These are phyloP conservation scores for Antechinus flavipes DNA, from an alignment of 2,113 vertebrate species.

Conservation along the genomic window DNA sequence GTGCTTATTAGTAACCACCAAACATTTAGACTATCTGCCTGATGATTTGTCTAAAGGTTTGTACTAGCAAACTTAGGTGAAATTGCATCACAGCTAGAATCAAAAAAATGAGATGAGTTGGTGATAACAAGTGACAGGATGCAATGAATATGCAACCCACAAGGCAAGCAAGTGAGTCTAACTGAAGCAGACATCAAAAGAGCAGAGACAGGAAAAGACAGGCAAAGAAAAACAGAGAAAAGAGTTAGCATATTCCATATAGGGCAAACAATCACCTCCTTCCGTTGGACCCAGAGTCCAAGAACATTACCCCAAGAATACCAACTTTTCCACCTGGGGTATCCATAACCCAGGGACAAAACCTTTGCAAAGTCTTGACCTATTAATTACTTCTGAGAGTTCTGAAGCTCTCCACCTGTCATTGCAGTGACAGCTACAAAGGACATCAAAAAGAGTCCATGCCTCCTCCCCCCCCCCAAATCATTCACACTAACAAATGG, in stretches of 20 bases:
- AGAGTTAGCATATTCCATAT: neutral
- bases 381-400: neutral
- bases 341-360: neutral
- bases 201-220: neutral
- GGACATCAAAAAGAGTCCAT: neutral
- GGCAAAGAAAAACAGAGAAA: neutral
- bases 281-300: neutral
- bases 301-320: neutral
- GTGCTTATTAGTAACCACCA: slow-evolving; percentile 16
- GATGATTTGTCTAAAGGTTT: neutral
- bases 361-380: neutral
- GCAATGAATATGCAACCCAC: neutral
- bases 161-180: neutral
- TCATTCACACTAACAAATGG: neutral
- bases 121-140: neutral
- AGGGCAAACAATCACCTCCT: neutral
- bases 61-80: neutral
- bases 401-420: neutral
- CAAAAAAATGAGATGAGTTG: neutral
- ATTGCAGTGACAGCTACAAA: neutral
- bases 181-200: neutral
- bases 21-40: slow-evolving; percentile 6
- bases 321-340: too few relatives aligned
- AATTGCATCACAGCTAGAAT: neutral
- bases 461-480: too few relatives aligned